Base-by-base conservation (phyloP, 2,888 invertebrate species). In the Elegia similella region DNA sequence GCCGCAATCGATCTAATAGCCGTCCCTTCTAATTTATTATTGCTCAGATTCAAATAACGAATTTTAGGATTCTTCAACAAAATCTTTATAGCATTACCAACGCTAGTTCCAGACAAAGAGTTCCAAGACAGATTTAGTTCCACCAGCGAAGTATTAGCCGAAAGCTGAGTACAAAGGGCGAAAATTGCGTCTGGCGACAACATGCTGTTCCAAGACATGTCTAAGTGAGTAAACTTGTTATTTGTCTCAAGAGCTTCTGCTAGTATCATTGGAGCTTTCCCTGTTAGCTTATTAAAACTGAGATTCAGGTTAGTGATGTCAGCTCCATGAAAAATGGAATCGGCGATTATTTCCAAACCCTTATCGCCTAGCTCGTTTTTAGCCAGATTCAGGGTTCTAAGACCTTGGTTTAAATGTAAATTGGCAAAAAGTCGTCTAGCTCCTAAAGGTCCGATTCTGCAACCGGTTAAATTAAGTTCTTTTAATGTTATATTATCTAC, bases 61-160 rank as follows among this genome's bases (percentile, higher is more conserved):
- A 74, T 43, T 15, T 67, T 67, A 6, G 56, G 61, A 56, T 68
- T 68, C 29, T 53, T 64, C 23, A 69, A 15, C n/a, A 74, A 52
- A 7, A 62, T 56, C 43, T 62, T 62, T 5, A 76, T 50, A 16
- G 65, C 66, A 16, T 56, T 64, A 7, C 69, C 70, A n/a, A 73
- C 56, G 13, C 65, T 64, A 6, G 10, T 17, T 12, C 70, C 71
- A 23, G 59, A 56, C 6, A 76, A 62, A 6, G 67, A 52, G 56
- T 73, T 77, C 76, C 75, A 76, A 5, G 78, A 66, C n/a, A 79
- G 62, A 56, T 76, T 68, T 7, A 79, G 42, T 42, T 72, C 65
- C 52, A 68, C 47, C 7, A 79, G 52, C 12, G 50, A 17, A 1
- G 2, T 16, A 16, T 50, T 50, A 7, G 12, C 6, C 32, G 59